Evolutionary conservation across 2,797 vertebrate species (phyloP).

Genomic region (Sebastes glaucus): DNA sequence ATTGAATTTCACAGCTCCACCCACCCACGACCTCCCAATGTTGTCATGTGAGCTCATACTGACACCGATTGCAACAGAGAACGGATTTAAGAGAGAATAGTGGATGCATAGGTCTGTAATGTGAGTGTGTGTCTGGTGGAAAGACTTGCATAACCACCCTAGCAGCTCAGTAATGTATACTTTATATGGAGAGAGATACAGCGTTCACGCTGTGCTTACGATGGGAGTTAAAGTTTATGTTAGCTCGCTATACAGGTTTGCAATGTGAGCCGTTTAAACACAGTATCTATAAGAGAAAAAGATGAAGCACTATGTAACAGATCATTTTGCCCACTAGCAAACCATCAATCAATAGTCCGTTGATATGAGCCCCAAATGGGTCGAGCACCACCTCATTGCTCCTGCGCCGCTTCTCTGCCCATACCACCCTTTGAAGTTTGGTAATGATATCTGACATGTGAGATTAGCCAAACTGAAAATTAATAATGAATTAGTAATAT

Average conservation of each 20-base stretch:
- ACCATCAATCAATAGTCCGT: constrained; percentile 57
- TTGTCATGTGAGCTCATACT: constrained; percentile 55
- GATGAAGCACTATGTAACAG: constrained; percentile 36
- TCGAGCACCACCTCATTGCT: constrained; percentile 43
- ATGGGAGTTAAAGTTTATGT: background rate
- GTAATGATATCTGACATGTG: constrained; percentile 68
- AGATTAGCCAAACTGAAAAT: constrained; percentile 70
- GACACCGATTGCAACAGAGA: background rate
- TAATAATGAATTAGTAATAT: constrained; percentile 69
- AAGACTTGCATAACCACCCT: background rate
- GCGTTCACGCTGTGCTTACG: background rate
- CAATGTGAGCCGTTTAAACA: constrained; percentile 3
- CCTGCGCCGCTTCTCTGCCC: constrained; percentile 49
- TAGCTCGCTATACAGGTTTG: background rate
- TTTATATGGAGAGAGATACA: background rate
- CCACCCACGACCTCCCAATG: constrained; percentile 42
- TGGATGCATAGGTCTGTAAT: background rate
- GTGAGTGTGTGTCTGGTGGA: background rate
- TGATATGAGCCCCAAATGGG: constrained; percentile 47
- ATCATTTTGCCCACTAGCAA: constrained; percentile 48
- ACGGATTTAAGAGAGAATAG: background rate
- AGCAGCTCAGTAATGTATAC: background rate
- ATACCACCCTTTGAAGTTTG: constrained; percentile 60
- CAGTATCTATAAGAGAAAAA: constrained; percentile 12
- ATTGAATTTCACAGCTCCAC: constrained; percentile 69